Conservation (phyloP, 2,797 vertebrate genomes). For the Protosalanx chinensis region DNA sequence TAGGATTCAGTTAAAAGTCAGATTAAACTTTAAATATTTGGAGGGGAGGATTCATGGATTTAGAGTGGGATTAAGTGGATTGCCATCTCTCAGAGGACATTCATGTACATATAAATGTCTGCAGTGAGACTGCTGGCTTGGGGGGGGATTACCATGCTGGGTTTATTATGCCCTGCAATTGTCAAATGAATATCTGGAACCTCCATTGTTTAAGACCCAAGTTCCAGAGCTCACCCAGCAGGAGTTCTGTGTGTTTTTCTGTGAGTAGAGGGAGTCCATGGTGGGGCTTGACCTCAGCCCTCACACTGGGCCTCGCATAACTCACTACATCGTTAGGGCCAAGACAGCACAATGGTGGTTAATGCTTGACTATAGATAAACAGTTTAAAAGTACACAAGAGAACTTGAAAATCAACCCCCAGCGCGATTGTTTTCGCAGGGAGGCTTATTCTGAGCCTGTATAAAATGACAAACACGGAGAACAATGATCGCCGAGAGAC, state of each 20-base stretch:
- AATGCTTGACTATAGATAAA: slow-evolving; percentile 72
- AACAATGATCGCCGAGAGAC: slow-evolving; percentile 15
- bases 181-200: slow-evolving; percentile 32
- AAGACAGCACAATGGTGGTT: slow-evolving; percentile 63
- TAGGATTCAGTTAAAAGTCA: slow-evolving; percentile 6
- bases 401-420: slow-evolving; percentile 49
- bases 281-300: slow-evolving; percentile 39
- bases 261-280: slow-evolving; percentile 16
- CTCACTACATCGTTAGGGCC: slow-evolving; percentile 33
- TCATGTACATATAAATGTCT: slow-evolving; percentile 15
- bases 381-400: slow-evolving; percentile 48
- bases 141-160: slow-evolving; percentile 24
- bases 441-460: slow-evolving; percentile 18
- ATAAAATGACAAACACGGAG: slow-evolving; percentile 14
- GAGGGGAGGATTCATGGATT: background rate
- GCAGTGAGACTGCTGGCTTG: background rate
- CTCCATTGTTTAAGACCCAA: slow-evolving; percentile 26
- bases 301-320: slow-evolving; percentile 24
- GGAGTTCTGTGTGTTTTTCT: slow-evolving; percentile 21
- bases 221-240: slow-evolving; percentile 16
- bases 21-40: slow-evolving; percentile 4
- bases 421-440: slow-evolving; percentile 13
- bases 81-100: slow-evolving; percentile 17
- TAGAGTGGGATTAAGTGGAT: slow-evolving; percentile 7
- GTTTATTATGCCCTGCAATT: slow-evolving; percentile 31